These are phyloP conservation scores for Triops longicaudatus DNA, from an alignment of 1,140 invertebrate species.

Conservation along the genomic window DNA sequence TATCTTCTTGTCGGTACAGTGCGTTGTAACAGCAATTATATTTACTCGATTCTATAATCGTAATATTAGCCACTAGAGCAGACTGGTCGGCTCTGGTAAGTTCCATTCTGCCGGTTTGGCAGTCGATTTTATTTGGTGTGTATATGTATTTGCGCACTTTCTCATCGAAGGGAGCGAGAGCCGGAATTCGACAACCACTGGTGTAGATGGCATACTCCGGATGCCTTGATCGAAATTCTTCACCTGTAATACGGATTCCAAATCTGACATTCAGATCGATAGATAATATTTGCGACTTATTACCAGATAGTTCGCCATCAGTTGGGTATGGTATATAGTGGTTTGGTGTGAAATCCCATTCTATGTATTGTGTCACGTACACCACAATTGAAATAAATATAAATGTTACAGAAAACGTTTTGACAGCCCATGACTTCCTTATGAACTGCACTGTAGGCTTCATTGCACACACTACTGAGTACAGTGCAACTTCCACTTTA, in stretches of 20 bases:
- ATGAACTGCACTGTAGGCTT: neutral
- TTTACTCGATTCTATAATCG: neutral
- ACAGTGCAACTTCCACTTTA: neutral
- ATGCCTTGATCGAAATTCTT: neutral
- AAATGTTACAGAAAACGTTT: neutral
- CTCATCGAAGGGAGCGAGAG: neutral
- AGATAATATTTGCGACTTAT: neutral
- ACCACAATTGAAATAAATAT: neutral
- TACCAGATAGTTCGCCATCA: neutral
- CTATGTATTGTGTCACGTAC: neutral
- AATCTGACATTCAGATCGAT: neutral
- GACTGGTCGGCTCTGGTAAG: neutral
- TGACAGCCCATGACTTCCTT: neutral
- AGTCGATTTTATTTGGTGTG: neutral
- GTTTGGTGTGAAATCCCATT: neutral
- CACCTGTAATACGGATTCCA: neutral
- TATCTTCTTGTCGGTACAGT: neutral
- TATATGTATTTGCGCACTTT: neutral
- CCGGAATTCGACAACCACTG: neutral
- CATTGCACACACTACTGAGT: neutral
- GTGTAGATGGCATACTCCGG: neutral
- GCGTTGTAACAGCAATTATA: neutral
- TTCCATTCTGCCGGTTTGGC: neutral
- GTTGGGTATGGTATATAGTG: neutral
- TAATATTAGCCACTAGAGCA: neutral